Conservation (phyloP, 2,888 invertebrate genomes). For the Ernsta delagoae region DNA sequence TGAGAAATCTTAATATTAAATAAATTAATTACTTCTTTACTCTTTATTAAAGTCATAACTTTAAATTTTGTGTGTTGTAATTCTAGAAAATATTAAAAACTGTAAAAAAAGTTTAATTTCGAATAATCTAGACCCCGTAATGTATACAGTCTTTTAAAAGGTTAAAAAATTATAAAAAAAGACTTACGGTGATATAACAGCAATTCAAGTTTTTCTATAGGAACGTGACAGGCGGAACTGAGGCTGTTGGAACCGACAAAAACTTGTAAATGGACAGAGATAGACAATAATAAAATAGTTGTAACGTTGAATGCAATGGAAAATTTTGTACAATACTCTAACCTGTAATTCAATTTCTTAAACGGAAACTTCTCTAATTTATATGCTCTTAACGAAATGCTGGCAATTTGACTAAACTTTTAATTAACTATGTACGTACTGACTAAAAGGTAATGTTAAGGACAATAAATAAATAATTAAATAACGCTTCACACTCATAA, state of each 20-base stretch:
- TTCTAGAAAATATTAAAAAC: too few relatives aligned
- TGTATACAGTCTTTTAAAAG: slow-evolving; percentile 6
- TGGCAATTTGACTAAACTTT: neutral
- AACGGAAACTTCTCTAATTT: too few relatives aligned
- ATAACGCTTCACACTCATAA: too few relatives aligned
- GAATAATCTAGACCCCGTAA: neutral
- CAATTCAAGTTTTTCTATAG: slow-evolving; percentile 21
- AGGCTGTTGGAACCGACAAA: slow-evolving; percentile 16
- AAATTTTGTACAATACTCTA: slow-evolving; percentile 3
- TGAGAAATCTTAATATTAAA: too few relatives aligned
- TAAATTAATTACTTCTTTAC: too few relatives aligned
- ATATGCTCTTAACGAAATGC: neutral
- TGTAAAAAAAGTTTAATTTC: neutral
- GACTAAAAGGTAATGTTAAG: too few relatives aligned
- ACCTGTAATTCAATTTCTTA: neutral
- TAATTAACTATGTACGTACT: neutral
- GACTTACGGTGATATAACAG: slow-evolving; percentile 20
- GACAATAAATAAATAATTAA: too few relatives aligned
- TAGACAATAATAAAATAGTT: neutral
- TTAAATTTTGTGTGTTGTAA: too few relatives aligned
- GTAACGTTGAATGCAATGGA: slow-evolving; percentile 5
- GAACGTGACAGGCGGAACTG: slow-evolving; percentile 32
- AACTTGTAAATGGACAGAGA: neutral
- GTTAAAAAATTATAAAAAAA: slow-evolving; percentile 21
- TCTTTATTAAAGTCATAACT: too few relatives aligned